Percentiles rank a stretch among this genome's conserved stretches.
phyloP scores from a whole-genome alignment of 2,113 vertebrate species.

The Eclectus roratus region DNA sequence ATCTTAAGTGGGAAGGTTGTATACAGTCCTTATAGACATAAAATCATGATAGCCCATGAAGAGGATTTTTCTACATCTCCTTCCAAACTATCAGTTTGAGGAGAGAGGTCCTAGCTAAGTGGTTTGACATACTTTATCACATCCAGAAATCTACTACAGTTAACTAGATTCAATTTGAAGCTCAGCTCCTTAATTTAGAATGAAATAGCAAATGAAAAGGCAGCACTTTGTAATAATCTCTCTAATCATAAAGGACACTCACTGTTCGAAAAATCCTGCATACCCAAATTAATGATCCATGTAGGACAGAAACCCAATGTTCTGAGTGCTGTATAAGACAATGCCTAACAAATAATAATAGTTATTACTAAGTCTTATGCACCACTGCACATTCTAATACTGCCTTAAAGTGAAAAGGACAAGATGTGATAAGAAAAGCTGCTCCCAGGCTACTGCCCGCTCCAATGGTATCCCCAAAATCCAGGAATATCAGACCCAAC shows the following conservation, averaged over 20 bases:
- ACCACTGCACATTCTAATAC: constrained; percentile 38
- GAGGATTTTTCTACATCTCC: neutral
- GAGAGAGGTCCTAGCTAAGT: neutral
- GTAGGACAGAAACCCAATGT: constrained; percentile 26
- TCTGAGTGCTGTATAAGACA: constrained; percentile 16
- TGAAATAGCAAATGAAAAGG: neutral
- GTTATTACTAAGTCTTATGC: constrained; percentile 32
- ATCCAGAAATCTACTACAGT: neutral
- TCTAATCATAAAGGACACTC: constrained; percentile 34
- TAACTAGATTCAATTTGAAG: neutral
- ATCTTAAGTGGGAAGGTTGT: neutral
- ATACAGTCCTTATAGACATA: neutral
- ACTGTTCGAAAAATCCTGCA: constrained; percentile 16
- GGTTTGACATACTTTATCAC: neutral
- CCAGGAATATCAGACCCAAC: neutral
- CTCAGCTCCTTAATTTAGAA: neutral
- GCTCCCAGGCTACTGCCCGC: neutral
- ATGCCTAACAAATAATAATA: constrained; percentile 59
- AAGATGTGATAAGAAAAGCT: neutral
- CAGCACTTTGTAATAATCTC: constrained; percentile 8
- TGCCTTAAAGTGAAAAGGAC: constrained; percentile 33
- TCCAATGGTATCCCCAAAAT: neutral
- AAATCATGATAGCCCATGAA: fast-evolving
- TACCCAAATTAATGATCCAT: constrained; percentile 37
- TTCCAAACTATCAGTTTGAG: neutral